phyloP scores from a whole-genome alignment of 1,140 invertebrate genomes.

The Augochlora pura region DNA sequence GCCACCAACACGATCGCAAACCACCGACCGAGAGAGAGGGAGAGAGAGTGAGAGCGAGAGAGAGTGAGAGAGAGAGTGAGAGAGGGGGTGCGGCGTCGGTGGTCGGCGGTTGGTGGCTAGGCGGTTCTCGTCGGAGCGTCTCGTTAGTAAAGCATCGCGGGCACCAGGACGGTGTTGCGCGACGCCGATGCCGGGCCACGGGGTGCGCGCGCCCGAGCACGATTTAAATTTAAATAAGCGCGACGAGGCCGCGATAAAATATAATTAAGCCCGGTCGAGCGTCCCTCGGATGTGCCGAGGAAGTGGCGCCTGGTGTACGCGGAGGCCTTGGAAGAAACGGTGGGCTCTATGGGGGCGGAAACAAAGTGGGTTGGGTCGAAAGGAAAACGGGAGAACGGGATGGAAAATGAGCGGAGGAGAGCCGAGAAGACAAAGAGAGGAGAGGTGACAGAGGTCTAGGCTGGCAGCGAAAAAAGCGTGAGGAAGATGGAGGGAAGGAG shows the following conservation, averaged over 20 bases:
- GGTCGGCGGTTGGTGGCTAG: conserved; percentile 9
- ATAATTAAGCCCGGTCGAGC: conserved; percentile 70
- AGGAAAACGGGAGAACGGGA: neutral
- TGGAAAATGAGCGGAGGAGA: neutral
- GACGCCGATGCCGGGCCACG: conserved; percentile 3
- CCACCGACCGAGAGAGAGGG: neutral
- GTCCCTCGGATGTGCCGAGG: conserved; percentile 49
- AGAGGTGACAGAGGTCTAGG: too few relatives aligned
- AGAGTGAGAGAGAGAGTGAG: neutral
- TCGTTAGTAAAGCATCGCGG: conserved; percentile 58
- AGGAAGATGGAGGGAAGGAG: neutral
- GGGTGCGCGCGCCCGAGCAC: conserved; percentile 41
- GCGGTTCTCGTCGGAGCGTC: neutral
- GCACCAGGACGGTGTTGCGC: neutral
- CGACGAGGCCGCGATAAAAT: conserved; percentile 71
- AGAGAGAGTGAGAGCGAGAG: too few relatives aligned
- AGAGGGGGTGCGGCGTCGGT: neutral
- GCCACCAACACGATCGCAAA: conserved; percentile 2
- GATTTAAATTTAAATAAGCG: conserved; percentile 73
- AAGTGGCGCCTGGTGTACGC: conserved; percentile 34
- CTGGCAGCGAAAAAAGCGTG: neutral
- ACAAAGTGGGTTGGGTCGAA: too few relatives aligned
- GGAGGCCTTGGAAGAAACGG: conserved; percentile 25
- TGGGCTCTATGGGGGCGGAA: too few relatives aligned
- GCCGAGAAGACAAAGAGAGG: neutral